Base-by-base conservation (phyloP, 2,113 vertebrate genomes). In the Neoarius graeffei region DNA sequence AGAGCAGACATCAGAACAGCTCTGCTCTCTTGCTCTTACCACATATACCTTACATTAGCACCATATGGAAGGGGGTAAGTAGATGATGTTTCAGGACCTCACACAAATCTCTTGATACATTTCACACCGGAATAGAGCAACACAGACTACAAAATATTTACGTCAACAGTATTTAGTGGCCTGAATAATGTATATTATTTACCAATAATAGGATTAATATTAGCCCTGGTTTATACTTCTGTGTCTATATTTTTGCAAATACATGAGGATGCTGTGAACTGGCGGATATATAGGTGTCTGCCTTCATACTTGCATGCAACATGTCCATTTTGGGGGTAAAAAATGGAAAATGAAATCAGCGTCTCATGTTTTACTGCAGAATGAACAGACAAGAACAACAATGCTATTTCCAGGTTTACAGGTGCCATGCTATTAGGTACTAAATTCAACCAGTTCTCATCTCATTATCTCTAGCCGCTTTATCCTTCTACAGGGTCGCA, bases 1-100 rank as follows among this genome's bases (percentile, higher is more conserved):
- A 94, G 92, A 93, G 93, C 84, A 91, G 83, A 86, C 83, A 90
- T 95, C 93, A 94, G 93, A 91, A 86, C 79, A 90, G 57, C 71
- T 85, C 85, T 90, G 88, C 83, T 81, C 85, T 85, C 67, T 23
- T 79, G n/a, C 30, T 73, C 77, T 81, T 50, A 89, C 54, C 77
- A 81, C 67, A 57, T 69, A 73, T 73, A 89, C 81, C 88, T 80
- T 76, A 60, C 19, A 67, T 73, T 25, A 86, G 48, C 19, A 59
- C 48, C 48, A 84, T n/a, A 66, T 13, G 66, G 42, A 80, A 60
- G 23, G 42, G 64, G 30, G 14, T 59, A 13, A 86, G 30, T 81
- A 42, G 48, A 54, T 11, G 30, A 25, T 27, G 25, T 27, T 30
- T 71, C 8, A 27, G 11, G 10, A 82, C 66, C 56, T 59, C 66